phyloP scores from a whole-genome alignment of 2,797 vertebrate species.

The Sebastes hopkinsi region DNA sequence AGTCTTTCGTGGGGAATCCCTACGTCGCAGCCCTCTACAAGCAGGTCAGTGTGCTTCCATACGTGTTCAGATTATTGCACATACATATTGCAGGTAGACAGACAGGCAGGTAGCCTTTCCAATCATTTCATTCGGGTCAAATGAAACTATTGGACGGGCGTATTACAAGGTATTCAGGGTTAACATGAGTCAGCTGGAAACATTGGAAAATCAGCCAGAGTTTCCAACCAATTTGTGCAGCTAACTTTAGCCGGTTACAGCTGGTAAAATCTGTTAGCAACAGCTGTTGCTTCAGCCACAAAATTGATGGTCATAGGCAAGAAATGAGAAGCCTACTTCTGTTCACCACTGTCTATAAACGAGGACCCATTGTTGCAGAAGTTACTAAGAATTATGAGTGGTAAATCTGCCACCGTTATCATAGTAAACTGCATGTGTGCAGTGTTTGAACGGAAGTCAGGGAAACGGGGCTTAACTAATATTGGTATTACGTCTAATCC shows the following conservation, averaged over 20 bases:
- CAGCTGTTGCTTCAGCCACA: background rate
- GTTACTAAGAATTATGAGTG: background rate
- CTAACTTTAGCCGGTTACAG: background rate
- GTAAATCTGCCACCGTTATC: background rate
- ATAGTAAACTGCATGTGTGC: too few relatives aligned
- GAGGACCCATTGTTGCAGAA: background rate
- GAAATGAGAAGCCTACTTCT: background rate
- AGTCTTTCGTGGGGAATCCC: constrained; percentile 92
- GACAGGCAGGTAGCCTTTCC: too few relatives aligned
- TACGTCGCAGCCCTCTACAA: constrained; percentile 95
- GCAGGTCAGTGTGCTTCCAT: constrained; percentile 73
- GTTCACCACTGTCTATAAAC: background rate
- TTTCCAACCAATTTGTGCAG: background rate
- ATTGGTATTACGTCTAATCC: background rate
- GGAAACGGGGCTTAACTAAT: background rate
- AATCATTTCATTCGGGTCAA: too few relatives aligned
- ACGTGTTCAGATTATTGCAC: background rate
- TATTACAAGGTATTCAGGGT: background rate
- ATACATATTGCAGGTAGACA: background rate
- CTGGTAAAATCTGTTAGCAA: background rate
- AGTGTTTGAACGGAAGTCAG: background rate
- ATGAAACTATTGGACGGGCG: too few relatives aligned
- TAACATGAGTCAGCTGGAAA: background rate
- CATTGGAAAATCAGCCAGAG: background rate
- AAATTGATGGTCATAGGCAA: background rate